Evolutionary conservation across 2,797 vertebrate genomes (phyloP), one percentile per base, ranked within the genome.

Genomic region (Hydrocynus forskahlii): DNA sequence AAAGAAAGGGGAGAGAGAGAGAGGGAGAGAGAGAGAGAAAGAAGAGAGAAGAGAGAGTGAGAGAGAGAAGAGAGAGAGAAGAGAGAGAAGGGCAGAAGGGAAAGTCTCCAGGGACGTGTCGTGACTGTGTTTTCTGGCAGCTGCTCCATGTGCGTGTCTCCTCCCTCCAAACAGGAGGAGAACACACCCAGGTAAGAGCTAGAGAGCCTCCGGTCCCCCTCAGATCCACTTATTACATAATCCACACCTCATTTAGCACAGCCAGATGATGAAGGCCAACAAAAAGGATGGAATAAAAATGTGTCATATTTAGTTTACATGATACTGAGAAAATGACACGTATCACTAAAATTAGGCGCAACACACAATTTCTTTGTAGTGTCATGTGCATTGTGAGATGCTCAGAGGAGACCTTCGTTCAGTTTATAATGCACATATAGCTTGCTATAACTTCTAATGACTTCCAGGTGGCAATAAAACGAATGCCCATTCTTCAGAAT

Each of bases 111-210:
- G 85, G 77, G 86, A 81, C 57, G 70, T 88, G 83, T 85, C 79
- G 81, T 88, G 85, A 86, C 86, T 84, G 50, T 76, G 82, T 81
- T 84, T 73, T 76, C 50, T 75, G 69, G 68, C 86, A 88, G 85
- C 85, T 88, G 86, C 85, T 86, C 74, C 74, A 81, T 23, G 21
- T 69, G 81, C 59, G 78, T 45, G 7, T 73, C 76, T 80, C 66
- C 75, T 73, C 82, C 83, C 84, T 69, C 75, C 59, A 71, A 82
- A 82, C 79, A 85, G 74, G 81, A 81, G 72, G 66, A 71, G 76
- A 78, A 66, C 80, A 81, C 62, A 85, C 59, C 40, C 81, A 84
- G 77, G 81, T 81, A 83, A 84, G 69, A 66, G 76, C 80, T 45
- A 29, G 67, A 52, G 38, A 64, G 75, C 70, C 75, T 78, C 38